Percentiles rank a stretch among this genome's conserved stretches.
phyloP scores from a whole-genome alignment of 2,888 invertebrate species.

The Drosophila picticornis region DNA sequence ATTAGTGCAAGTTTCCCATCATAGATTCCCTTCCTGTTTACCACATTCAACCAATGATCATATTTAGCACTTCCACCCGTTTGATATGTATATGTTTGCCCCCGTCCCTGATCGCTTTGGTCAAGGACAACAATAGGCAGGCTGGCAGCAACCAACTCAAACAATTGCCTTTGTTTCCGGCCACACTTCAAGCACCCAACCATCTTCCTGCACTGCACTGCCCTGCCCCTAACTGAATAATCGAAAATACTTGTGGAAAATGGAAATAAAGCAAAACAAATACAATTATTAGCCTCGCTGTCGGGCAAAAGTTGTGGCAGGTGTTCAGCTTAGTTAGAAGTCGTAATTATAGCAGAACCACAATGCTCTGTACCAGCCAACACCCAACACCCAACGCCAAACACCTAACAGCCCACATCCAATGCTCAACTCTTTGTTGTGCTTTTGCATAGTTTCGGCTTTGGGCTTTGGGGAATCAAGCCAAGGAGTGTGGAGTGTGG shows the following conservation, averaged over 20 bases:
- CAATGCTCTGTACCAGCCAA: not conserved
- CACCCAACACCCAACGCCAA: not conserved
- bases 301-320: slow-evolving; percentile 21
- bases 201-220: not conserved
- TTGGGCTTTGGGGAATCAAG: slow-evolving; percentile 2
- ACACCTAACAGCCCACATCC: not conserved
- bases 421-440: slow-evolving; percentile 18
- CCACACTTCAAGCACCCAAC: slow-evolving; percentile 27
- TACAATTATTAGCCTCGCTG: slow-evolving; percentile 18
- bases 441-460: slow-evolving; percentile 34
- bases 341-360: slow-evolving; percentile 26
- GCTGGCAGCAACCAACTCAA: slow-evolving; percentile 17
- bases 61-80: not conserved
- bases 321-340: slow-evolving; percentile 48
- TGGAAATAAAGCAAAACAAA: slow-evolving; percentile 1
- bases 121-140: slow-evolving; percentile 46
- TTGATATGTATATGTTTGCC: too few relatives aligned
- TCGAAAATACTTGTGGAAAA: slow-evolving; percentile 3
- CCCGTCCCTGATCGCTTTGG: slow-evolving; percentile 12
- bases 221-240: slow-evolving; percentile 3
- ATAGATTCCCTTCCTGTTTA: not conserved
- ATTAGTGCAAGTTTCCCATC: not conserved
- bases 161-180: slow-evolving; percentile 51
- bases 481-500: not conserved
- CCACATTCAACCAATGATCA: not conserved